Evolutionary conservation across 2,113 vertebrate species (phyloP).

Genomic region (Alouatta palliata): DNA sequence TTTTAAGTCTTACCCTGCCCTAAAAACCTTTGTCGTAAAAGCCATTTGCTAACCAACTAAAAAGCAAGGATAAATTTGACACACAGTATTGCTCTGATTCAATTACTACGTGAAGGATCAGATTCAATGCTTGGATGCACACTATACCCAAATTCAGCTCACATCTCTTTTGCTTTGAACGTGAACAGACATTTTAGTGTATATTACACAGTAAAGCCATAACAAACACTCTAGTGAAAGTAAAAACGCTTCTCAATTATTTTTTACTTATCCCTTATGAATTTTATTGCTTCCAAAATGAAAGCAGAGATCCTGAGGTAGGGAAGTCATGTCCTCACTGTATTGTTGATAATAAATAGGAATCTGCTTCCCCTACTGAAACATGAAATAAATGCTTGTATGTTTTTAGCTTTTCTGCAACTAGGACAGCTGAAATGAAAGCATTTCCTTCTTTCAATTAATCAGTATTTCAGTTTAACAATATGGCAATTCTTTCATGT

Average conservation of each 20-base stretch:
- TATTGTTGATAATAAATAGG: not conserved
- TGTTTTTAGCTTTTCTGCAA: slow-evolving; percentile 1
- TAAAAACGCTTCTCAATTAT: slow-evolving; percentile 67
- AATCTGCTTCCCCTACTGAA: not conserved
- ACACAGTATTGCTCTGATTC: slow-evolving; percentile 48
- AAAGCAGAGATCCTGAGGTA: not conserved
- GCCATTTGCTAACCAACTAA: slow-evolving; percentile 19
- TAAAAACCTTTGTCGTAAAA: slow-evolving; percentile 46
- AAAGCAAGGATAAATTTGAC: slow-evolving; percentile 52
- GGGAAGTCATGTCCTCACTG: not conserved
- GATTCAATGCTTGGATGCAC: slow-evolving; percentile 56
- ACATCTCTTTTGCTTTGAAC: slow-evolving; percentile 31
- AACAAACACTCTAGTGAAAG: slow-evolving; percentile 60
- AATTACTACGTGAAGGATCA: slow-evolving; percentile 49
- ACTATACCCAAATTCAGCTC: slow-evolving; percentile 14
- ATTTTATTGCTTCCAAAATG: slow-evolving; percentile 41
- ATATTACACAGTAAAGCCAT: slow-evolving; percentile 60
- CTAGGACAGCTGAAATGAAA: not conserved
- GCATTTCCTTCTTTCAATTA: not conserved
- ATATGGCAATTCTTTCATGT: slow-evolving; percentile 73
- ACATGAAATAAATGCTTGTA: not conserved
- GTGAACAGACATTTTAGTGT: slow-evolving; percentile 46
- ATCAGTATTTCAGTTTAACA: slow-evolving; percentile 80
- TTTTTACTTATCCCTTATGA: slow-evolving; percentile 67
- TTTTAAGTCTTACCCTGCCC: not conserved